Evolutionary conservation across 2,113 vertebrate species (phyloP).

Genomic region (Eleginops maclovinus): DNA sequence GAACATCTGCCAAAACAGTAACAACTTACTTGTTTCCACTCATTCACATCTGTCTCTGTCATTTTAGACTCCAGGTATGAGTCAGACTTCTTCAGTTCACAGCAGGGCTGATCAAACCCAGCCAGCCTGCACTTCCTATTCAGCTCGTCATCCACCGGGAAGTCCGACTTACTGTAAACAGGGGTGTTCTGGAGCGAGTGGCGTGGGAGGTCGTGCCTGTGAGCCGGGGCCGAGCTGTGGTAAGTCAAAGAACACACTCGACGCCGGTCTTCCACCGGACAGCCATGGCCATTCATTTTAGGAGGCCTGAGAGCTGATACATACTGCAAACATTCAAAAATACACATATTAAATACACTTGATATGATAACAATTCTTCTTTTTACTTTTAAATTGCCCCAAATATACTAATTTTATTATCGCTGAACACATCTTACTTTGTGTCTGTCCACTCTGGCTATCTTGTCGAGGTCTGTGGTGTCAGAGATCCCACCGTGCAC

Average conservation of each 20-base stretch:
- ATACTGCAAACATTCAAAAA: slow-evolving; percentile 79
- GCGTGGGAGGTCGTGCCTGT: slow-evolving; percentile 39
- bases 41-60: slow-evolving; percentile 67
- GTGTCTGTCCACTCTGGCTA: slow-evolving; percentile 87
- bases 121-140: slow-evolving; percentile 78
- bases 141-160: slow-evolving; percentile 85
- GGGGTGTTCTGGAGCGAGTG: slow-evolving; percentile 64
- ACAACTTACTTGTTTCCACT: slow-evolving; percentile 89
- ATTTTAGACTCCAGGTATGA: slow-evolving; percentile 63
- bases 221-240: neutral
- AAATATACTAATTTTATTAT: neutral
- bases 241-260: slow-evolving; percentile 68
- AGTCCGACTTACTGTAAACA: slow-evolving; percentile 48
- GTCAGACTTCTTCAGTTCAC: slow-evolving; percentile 68
- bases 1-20: neutral
- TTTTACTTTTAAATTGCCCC: neutral
- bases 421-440: slow-evolving; percentile 81
- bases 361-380: neutral
- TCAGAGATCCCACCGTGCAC: slow-evolving; percentile 93
- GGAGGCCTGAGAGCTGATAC: slow-evolving; percentile 87
- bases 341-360: neutral
- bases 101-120: slow-evolving; percentile 70
- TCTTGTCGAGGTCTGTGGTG: slow-evolving; percentile 87
- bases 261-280: slow-evolving; percentile 31
- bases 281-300: slow-evolving; percentile 56